A percentile compares a stretch with the other conserved stretches of the same genome.
phyloP scores from a whole-genome alignment of 2,888 invertebrate species.

The Dasypogon diadema region DNA sequence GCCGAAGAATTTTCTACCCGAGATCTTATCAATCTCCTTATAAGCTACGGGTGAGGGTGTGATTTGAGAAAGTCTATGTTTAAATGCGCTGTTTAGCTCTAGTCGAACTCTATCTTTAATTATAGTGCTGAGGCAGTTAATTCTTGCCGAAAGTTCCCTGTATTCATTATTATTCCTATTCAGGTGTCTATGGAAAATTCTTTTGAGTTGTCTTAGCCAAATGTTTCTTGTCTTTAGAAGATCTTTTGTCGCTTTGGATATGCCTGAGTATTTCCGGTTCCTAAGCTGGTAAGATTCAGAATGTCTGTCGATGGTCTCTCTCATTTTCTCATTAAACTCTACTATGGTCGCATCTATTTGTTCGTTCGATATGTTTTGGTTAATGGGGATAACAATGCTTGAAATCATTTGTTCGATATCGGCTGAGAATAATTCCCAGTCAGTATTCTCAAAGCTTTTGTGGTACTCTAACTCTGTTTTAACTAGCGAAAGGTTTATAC shows the following conservation, averaged over 20 bases:
- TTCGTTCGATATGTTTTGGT: no score
- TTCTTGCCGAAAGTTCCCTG: neutral
- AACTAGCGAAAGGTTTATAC: neutral
- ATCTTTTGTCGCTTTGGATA: neutral
- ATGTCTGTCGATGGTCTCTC: neutral
- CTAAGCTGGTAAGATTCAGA: neutral
- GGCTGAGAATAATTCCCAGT: no score
- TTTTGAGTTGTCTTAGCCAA: no score
- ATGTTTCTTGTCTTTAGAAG: no score
- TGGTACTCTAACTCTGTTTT: neutral
- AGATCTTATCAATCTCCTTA: neutral
- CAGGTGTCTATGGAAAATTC: neutral
- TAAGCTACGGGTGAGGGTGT: neutral
- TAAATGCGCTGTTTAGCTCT: neutral
- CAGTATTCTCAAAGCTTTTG: neutral
- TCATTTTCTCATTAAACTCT: no score
- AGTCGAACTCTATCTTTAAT: constrained; percentile 1
- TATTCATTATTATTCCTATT: neutral
- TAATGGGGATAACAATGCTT: no score
- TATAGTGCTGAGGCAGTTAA: constrained; percentile 1
- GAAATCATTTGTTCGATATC: no score
- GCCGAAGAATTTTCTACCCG: no score
- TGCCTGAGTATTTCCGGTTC: neutral
- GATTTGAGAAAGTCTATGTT: neutral
- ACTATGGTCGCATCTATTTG: no score